Percentiles rank a stretch among this genome's conserved stretches.
phyloP scores from a whole-genome alignment of 53 echinoderm and acorn worm genomes.

The Apostichopus leukothele region DNA sequence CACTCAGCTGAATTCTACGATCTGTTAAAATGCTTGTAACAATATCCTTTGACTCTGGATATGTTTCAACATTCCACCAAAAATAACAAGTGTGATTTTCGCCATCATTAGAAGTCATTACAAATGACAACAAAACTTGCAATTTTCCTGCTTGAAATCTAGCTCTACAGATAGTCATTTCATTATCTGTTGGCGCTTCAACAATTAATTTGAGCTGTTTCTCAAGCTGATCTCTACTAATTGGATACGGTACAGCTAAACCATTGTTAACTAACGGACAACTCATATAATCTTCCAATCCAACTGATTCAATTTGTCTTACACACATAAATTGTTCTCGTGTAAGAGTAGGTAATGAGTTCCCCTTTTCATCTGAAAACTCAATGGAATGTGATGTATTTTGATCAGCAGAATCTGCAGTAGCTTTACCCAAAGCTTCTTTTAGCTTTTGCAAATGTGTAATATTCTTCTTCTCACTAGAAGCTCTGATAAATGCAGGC shows the following conservation, averaged over 20 bases:
- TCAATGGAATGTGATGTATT: too few relatives aligned
- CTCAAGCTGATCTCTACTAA: background rate
- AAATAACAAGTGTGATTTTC: background rate
- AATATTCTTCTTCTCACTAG: conserved; percentile 26
- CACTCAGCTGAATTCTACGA: background rate
- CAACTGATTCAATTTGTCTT: background rate
- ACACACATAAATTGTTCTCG: background rate
- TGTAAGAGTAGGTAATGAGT: conserved; percentile 4
- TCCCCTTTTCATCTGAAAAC: conserved; percentile 3
- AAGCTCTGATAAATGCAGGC: conserved; percentile 47
- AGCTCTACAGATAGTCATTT: background rate
- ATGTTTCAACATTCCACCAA: conserved; percentile 22
- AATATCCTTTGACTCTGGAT: background rate
- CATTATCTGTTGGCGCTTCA: background rate
- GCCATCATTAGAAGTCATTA: background rate
- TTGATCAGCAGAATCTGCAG: too few relatives aligned
- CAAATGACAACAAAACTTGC: conserved; percentile 28
- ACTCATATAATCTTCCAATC: background rate
- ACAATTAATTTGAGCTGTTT: background rate
- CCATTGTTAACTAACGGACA: too few relatives aligned
- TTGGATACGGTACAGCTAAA: background rate
- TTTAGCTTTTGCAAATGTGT: conserved; percentile 27
- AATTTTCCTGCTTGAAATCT: conserved; percentile 14
- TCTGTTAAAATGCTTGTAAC: background rate
- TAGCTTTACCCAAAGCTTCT: background rate